Evolutionary conservation across 2,888 invertebrate genomes (phyloP), one percentile per base, ranked within the genome.

Genomic region (Eilema caniola): DNA sequence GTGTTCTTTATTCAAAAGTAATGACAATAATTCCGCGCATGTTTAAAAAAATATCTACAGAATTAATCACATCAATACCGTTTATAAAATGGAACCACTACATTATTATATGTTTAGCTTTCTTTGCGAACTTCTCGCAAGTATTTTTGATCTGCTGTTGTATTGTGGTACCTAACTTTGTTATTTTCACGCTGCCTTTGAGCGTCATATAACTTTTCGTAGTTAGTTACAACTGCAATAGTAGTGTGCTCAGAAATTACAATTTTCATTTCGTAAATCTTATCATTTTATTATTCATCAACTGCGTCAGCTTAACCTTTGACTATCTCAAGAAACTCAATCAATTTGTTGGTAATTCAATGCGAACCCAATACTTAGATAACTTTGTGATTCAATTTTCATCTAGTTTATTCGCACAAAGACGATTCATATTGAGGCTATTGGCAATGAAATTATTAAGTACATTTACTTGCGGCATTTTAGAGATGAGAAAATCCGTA

Each of bases 371-470:
- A 5, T 53, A n/a, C 53, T 53, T 53, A n/a, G 8, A 53, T 10
- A 53, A 53, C n/a, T 53, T 53, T n/a, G 53, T 53, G 53, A 53
- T 53, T 53, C 53, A 53, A 53, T 53, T 53, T 53, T n/a, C 53
- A 53, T n/a, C 20, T n/a, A n/a, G 53, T 53, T n/a, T 20, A 53
- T n/a, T n/a, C 10, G 7, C n/a, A 53, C 53, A 53, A 53, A 53
- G n/a, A 20, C 47, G n/a, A 1, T 53, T 53, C n/a, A n/a, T 53
- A 20, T 53, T 53, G 10, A 20, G 7, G 53, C 53, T 53, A 47
- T 53, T 53, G 53, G 10, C 2, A 2, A 47, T 47, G 4, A 47
- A 20, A 53, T 53, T n/a, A 53, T 53, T 53, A n/a, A n/a, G n/a
- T n/a, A 53, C 16, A 53, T 53, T 53, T 53, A 16, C 53, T 53